Base-by-base conservation (phyloP, 2,113 vertebrate species). In the Calonectris borealis region DNA sequence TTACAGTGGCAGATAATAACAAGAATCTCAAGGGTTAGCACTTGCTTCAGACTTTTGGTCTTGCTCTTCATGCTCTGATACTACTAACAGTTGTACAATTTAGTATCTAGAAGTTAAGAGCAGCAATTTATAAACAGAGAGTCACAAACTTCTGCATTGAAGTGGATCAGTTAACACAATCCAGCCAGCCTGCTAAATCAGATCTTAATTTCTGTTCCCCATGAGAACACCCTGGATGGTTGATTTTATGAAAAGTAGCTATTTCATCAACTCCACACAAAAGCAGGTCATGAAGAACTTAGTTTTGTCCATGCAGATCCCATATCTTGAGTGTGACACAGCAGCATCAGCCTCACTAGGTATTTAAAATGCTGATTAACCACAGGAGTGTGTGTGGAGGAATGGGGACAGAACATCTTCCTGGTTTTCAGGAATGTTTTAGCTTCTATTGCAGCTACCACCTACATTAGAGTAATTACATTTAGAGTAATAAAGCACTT, bases 201-300 rank as follows among this genome's bases (percentile, higher is more conserved):
- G 77, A 73, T 71, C 86, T 93, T 34, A 89, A 82, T 93, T 88
- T 94, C 80, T 88, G 58, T 90, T 91, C 27, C 19, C 71, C 20
- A 16, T 9, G 38, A 73, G 51, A 78, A 62, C 10, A 88, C 0
- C 12, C 32, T 57, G 29, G 86, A 73, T 10, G n/a, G 42, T 1
- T 75, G 83, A 68, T 88, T 90, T 77, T 49, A 90, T 27, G 48
- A 58, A 70, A 94, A 93, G 27, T 5, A 66, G 51, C 48, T 71
- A 60, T 71, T 91, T 81, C 60, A 78, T 52, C 62, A 71, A 11
- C 21, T 55, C 70, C 40, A 69, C 49, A 44, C 25, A 68, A 83
- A 76, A 94, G 40, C 42, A 46, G 20, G 14, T 57, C 34, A 68
- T 12, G 10, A 55, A 91, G 40, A 90, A 69, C 55, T 80, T 77